phyloP scores from a whole-genome alignment of 92 coral and sea anemone genomes.

The Porites cylindrica region DNA sequence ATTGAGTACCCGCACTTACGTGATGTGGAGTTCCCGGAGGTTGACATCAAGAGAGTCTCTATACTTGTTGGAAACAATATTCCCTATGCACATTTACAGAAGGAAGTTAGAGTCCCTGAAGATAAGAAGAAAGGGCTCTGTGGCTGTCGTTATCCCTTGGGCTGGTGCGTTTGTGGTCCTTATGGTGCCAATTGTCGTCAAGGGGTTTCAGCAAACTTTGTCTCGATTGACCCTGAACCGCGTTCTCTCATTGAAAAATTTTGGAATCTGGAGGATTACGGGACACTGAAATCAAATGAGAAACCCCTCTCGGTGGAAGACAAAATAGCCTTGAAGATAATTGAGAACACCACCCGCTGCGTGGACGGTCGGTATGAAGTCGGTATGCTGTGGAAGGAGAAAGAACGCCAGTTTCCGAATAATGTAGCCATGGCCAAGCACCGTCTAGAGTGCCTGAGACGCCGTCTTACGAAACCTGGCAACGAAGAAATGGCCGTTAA shows the following conservation, averaged over 20 bases:
- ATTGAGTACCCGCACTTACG: conserved; percentile 56
- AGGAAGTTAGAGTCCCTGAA: conserved; percentile 59
- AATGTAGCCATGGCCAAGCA: too few relatives aligned
- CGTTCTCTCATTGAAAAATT: too few relatives aligned
- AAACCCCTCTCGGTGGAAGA: too few relatives aligned
- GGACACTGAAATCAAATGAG: too few relatives aligned
- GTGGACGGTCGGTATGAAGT: too few relatives aligned
- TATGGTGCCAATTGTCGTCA: not conserved
- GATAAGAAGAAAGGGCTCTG: conserved; percentile 46
- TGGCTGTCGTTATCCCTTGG: conserved; percentile 60
- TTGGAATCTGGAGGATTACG: too few relatives aligned
- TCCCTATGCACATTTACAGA: conserved; percentile 61
- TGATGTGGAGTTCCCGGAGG: conserved; percentile 64
- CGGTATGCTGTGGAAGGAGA: too few relatives aligned
- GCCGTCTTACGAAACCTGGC: conserved; percentile 39
- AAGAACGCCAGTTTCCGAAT: too few relatives aligned
- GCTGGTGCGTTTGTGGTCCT: conserved; percentile 60
- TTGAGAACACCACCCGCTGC: too few relatives aligned
- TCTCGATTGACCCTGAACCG: conserved; percentile 23
- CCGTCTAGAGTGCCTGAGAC: conserved; percentile 39
- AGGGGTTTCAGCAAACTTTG: conserved; percentile 47
- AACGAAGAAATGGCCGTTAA: conserved; percentile 20
- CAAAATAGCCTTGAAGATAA: too few relatives aligned
- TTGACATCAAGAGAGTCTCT: conserved; percentile 67
- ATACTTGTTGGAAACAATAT: conserved; percentile 67